Conservation (phyloP, 2,113 vertebrate genomes). For the Ascaphus truei region DNA sequence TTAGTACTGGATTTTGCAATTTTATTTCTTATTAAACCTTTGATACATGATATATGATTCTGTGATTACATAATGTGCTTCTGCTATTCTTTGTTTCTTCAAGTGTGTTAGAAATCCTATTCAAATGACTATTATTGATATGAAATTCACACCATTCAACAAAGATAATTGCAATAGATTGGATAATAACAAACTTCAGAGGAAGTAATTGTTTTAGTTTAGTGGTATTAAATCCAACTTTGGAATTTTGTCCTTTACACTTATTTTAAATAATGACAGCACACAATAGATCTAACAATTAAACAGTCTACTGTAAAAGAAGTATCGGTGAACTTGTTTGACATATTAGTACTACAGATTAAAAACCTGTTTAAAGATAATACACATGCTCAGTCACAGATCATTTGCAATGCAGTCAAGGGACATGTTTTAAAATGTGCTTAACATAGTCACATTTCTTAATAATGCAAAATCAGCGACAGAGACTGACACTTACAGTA, state of each 20-base stretch:
- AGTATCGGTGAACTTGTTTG: conserved; percentile 9
- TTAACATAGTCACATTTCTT: conserved; percentile 18
- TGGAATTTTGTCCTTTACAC: neutral
- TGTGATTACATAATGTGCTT: neutral
- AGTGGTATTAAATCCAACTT: neutral
- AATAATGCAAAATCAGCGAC: conserved; percentile 18
- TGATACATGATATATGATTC: neutral
- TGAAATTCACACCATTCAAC: neutral
- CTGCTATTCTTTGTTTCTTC: neutral
- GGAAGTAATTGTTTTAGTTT: neutral
- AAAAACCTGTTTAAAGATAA: conserved; percentile 14
- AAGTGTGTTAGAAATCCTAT: neutral
- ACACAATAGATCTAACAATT: conserved; percentile 5
- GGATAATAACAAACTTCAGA: neutral
- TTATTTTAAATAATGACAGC: conserved; percentile 3
- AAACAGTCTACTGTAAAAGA: conserved; percentile 3
- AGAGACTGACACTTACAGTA: neutral
- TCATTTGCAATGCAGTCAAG: conserved; percentile 12
- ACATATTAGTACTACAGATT: conserved; percentile 22
- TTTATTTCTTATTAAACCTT: neutral
- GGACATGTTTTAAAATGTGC: conserved; percentile 19
- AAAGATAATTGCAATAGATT: neutral
- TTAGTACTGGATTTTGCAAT: neutral
- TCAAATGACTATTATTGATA: neutral
- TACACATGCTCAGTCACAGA: conserved; percentile 17